Evolutionary conservation across 1,140 invertebrate species (phyloP), one percentile per base, ranked within the genome.

Genomic region (Tachypleus tridentatus): DNA sequence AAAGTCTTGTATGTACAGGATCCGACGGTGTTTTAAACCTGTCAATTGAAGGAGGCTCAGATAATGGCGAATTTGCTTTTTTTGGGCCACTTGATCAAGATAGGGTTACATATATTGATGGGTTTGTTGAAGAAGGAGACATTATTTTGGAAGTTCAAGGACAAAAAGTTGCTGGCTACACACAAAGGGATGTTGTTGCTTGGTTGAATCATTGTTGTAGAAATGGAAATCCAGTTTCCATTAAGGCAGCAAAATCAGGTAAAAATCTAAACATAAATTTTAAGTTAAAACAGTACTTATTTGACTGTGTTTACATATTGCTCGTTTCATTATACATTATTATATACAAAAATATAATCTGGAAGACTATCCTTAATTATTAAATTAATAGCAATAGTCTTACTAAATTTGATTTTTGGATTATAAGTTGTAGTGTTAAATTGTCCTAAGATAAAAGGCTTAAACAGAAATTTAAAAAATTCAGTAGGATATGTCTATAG

Each of bases 81-180:
- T 67, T 83, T 51, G 78, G 77, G 58, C 73, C 77, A 5, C 67
- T 80, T 7, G 69, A 75, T 51, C 75, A 79, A 64, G 73, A 75
- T 62, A 76, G 77, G 69, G 76, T 81, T 61, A 76, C 73, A 64
- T 80, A 80, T 58, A 9, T 66, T 7, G 56, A 48, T 62, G 67
- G 64, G 62, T 48, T 58, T n/a, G 66, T 73, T 9, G 73, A 74
- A 59, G 73, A 73, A 5, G 69, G 69, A 61, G 82, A 84, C 72
- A 76, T 85, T 60, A 73, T 85, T 59, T 69, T 85, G 60, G 83
- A 85, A 71, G 78, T 85, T 60, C 82, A 86, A 73, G 83, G 82
- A 53, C 81, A 84, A 72, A 82, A 82, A 75, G 80, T 85, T 65
- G 80, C 82, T 62, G 84, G 84, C 50, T 84, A 82, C 70, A 85